Evolutionary conservation across 2,113 vertebrate genomes (phyloP).

Genomic region (Oxyura jamaicensis): DNA sequence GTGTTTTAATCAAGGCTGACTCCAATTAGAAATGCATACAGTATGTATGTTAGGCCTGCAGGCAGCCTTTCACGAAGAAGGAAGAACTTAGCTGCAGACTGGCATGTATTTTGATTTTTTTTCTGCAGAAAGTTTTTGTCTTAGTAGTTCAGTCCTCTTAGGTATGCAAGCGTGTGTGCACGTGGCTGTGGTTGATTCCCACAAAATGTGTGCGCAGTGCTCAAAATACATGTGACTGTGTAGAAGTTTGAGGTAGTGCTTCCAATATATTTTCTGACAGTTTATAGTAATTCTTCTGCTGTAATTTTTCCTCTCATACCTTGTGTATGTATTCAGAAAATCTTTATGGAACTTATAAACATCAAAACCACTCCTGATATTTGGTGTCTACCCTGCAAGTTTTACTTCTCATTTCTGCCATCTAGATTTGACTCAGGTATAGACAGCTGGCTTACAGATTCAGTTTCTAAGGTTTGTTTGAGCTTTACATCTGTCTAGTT

Average conservation of each 20-base stretch:
- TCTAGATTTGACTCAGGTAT: neutral
- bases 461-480: neutral
- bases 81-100: neutral
- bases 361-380: neutral
- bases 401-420: neutral
- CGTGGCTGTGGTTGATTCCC: neutral
- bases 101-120: neutral
- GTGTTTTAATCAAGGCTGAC: neutral
- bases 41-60: neutral
- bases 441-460: neutral
- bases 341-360: neutral
- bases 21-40: neutral
- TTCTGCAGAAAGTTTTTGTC: neutral
- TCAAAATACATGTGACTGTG: neutral
- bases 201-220: neutral
- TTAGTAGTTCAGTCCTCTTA: neutral
- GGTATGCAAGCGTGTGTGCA: neutral
- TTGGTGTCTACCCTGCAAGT: neutral
- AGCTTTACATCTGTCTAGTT: neutral
- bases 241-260: neutral
- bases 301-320: neutral
- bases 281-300: neutral
- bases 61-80: neutral
- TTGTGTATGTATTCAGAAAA: neutral
- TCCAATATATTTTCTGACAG: neutral